Conservation (phyloP, 2,888 invertebrate species). For the Phasia obesa region DNA sequence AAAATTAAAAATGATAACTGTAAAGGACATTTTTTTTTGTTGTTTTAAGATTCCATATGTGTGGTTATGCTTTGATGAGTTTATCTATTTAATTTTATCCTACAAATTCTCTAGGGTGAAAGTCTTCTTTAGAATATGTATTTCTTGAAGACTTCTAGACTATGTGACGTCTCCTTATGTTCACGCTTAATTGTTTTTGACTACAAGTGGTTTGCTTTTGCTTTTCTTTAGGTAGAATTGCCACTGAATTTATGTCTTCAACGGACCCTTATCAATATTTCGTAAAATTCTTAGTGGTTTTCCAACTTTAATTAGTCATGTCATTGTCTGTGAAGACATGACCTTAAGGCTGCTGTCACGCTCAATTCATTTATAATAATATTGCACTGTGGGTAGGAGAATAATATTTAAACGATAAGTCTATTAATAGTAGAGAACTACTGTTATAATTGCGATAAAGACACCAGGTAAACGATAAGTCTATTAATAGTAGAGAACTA, state of each 20-base stretch:
- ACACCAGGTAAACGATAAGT: too few relatives aligned
- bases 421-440: too few relatives aligned
- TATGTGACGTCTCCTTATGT: slow-evolving; percentile 37
- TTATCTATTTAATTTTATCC: neutral
- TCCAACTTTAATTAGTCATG: slow-evolving; percentile 63
- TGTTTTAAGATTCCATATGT: neutral
- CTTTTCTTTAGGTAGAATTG: slow-evolving; percentile 21
- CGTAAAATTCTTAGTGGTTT: slow-evolving; percentile 55
- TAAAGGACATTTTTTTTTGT: neutral
- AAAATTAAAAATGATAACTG: slow-evolving; percentile 30
- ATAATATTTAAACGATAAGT: neutral
- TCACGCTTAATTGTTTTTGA: slow-evolving; percentile 35
- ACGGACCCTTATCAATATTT: slow-evolving; percentile 16
- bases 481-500: too few relatives aligned
- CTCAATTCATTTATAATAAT: slow-evolving; percentile 58
- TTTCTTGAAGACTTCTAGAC: slow-evolving; percentile 25
- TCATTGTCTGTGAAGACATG: slow-evolving; percentile 49
- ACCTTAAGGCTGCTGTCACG: slow-evolving; percentile 44
- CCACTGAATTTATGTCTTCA: slow-evolving; percentile 39
- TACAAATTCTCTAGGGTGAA: slow-evolving; percentile 37
- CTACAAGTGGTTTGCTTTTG: slow-evolving; percentile 61
- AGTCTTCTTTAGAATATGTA: slow-evolving; percentile 8
- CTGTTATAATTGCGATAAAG: too few relatives aligned
- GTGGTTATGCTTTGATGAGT: slow-evolving; percentile 1
- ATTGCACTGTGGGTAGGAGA: slow-evolving; percentile 15